Evolutionary conservation across 2,113 vertebrate genomes (phyloP), one percentile per base, ranked within the genome.

Genomic region (Perccottus glenii): DNA sequence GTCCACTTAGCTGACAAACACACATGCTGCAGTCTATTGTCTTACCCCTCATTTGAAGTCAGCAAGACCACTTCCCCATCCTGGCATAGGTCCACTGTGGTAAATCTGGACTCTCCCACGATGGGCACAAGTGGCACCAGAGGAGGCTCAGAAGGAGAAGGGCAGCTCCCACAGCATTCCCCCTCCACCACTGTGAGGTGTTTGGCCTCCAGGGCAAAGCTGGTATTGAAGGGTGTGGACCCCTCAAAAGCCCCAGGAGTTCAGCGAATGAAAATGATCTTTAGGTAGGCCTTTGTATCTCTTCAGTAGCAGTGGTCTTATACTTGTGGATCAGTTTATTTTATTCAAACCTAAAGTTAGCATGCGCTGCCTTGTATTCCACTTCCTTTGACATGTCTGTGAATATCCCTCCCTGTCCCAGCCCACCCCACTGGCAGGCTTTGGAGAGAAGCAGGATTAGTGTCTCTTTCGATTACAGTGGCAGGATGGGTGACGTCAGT

Each of bases 391-490:
- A 84, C 64, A 27, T 58, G 68, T 76, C 76, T 61, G 55, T 78
- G 44, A 53, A 27, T 78, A 43, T 82, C 74, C 65, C 82, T 71
- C 36, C 65, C 65, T 47, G 58, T 71, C 76, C 69, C 63, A 58
- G 56, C 70, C 71, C 60, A 71, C 68, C 62, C 60, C 49, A 70
- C 64, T 80, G 78, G 82, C 79, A 60, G 85, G 90, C 85, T 91
- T 90, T 92, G 87, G 84, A 87, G 83, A 81, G 77, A 80, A 89
- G 85, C 81, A 9, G 91, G 90, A 93, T 93, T 93, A 93, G 63
- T 64, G 92, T 90, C 92, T 86, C 78, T 91, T 91, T 92, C 85
- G 75, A 93, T 92, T 93, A 93, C 67, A 60, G 78, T 78, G 75
- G 82, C 69, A 60, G 67, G 78, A 60, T 42, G 64, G 73, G 80